Base-by-base conservation (phyloP, 1,140 invertebrate species). In the Globodera ellingtonae region DNA sequence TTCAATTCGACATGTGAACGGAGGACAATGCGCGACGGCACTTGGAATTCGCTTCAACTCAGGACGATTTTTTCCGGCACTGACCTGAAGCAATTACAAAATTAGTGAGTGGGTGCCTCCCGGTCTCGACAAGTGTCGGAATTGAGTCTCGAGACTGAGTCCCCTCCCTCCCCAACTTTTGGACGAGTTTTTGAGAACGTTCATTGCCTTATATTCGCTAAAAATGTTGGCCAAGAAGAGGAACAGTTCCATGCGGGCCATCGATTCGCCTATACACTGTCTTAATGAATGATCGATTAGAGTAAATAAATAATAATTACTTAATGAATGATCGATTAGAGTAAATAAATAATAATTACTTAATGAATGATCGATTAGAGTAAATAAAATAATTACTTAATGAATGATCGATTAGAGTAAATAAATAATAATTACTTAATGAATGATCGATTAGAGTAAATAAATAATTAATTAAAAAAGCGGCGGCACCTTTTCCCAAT, bases 401-500 rank as follows among this genome's bases (percentile, higher is more conserved):
- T 24, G 24, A 24, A 24, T 24, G 24, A 24, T 24, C 24, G 24
- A 24, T 24, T 24, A 24, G 1, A 24, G 24, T 24, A 24, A 24
- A 24, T 24, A 24, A 24, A 24, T 24, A 24, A 24, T 24, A n/a
- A n/a, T n/a, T n/a, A n/a, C n/a, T n/a, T n/a, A 66, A 77, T 4
- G 6, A 47, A 35, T 35, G 35, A 35, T 1, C 35, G 35, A 35
- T 35, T 35, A 35, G 3, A 76, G 21, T 6, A 52, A 52, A 52
- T 52, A 3, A 52, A 52, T 24, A 24, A 24, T 24, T 24, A 35
- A 35, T 35, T 35, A 35, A 35, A 35, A 3, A 35, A 35, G 3
- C 21, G 24, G 47, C 18, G 62, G 46, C 15, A 35, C 76, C 84
- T 81, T 89, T 91, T 89, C 90, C 91, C 94, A 3, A 95, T 93